Evolutionary conservation across 2,888 invertebrate genomes (phyloP), one percentile per base, ranked within the genome.

Genomic region (Escarpia spicata): DNA sequence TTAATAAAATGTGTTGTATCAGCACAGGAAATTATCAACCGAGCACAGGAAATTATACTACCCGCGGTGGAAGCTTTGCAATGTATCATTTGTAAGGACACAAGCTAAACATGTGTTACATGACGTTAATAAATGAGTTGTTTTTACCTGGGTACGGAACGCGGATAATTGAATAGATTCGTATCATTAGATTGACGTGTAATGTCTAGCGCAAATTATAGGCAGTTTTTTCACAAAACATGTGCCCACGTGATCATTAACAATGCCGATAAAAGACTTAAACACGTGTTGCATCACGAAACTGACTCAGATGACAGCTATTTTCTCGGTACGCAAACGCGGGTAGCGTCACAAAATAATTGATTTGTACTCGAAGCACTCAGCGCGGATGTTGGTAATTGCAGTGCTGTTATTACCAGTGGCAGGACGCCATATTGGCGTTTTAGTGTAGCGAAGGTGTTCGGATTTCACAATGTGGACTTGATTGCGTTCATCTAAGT

Each of bases 161-260:
- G 19, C 75, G 75, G 26, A 19, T 75, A 75, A 75, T 6, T 75
- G 75, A 75, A 75, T 75, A 26, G 26, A 1, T 75, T 19, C 26
- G n/a, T 75, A 75, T 75, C 75, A 75, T 75, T 75, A 75, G n/a
- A 75, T 26, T 75, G 75, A 75, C 75, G 75, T 75, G 75, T 75
- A 26, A 75, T 75, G 26, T 75, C 2, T 52, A 3, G 52, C 52
- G 75, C 75, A 75, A 75, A 75, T n/a, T 75, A 26, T 26, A n/a
- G 75, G n/a, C 52, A 75, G 26, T 75, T 75, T 75, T 75, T n/a
- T 26, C 75, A 26, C n/a, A 75, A 26, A 15, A 26, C 75, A 26
- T 6, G 75, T 75, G 75, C 26, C 19, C 75, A 75, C 19, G 26
- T 75, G 75, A 75, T 75, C 75, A n/a, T 75, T 75, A 75, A 75